Conservation (phyloP, 2,888 invertebrate genomes). For the Drosophila mimica region DNA sequence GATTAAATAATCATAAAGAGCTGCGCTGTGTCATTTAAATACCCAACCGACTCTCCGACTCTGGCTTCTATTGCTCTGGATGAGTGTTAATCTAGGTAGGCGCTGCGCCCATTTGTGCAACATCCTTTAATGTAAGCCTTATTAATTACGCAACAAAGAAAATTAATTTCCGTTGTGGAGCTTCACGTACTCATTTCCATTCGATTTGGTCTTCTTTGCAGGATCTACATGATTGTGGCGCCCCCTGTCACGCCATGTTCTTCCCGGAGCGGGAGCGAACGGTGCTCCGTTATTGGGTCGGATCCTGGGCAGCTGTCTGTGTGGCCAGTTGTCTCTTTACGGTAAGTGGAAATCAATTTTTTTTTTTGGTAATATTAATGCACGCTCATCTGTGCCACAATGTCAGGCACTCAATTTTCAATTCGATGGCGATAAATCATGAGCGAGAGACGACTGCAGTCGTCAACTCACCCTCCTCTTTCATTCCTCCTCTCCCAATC, state of each 20-base stretch:
- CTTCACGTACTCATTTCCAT: constrained; percentile 21
- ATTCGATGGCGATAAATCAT: constrained; percentile 71
- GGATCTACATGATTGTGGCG: constrained; percentile 90
- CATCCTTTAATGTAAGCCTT: constrained; percentile 42
- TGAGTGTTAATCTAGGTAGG: constrained; percentile 27
- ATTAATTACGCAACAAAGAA: constrained; percentile 72
- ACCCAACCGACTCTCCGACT: too few species aligned
- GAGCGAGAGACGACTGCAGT: constrained; percentile 44
- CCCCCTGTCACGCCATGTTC: constrained; percentile 97
- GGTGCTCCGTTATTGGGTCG: constrained; percentile 96
- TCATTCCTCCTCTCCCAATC: neutral
- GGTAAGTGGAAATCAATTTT: constrained; percentile 74
- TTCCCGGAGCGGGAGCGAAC: constrained; percentile 92
- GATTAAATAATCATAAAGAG: constrained; percentile 26
- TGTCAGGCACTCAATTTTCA: constrained; percentile 69
- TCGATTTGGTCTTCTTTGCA: constrained; percentile 65
- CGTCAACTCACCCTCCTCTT: neutral
- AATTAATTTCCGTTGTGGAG: constrained; percentile 58
- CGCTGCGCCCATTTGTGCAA: neutral
- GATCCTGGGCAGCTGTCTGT: constrained; percentile 96
- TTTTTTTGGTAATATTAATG: constrained; percentile 37
- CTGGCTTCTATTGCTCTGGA: neutral
- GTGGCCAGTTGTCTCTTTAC: constrained; percentile 96
- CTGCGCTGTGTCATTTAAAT: neutral
- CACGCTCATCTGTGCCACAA: constrained; percentile 42